Base-by-base conservation (phyloP, 2,113 vertebrate species). In the Poeciliopsis prolifica region DNA sequence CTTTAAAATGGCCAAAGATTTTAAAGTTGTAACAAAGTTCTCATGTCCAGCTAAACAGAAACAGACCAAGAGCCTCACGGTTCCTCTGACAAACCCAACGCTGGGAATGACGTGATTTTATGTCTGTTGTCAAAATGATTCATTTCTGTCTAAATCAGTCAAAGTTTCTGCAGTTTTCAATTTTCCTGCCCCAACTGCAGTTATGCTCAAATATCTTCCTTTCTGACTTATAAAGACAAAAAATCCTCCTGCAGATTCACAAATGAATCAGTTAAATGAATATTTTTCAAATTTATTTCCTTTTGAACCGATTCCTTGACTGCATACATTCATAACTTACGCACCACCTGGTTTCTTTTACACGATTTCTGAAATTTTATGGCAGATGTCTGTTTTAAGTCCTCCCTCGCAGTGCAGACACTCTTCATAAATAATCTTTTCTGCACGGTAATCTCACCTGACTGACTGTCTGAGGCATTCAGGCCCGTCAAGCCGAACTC, bases 401-500 rank as follows among this genome's bases (percentile, higher is more conserved):
- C 65, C 1, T 67, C 22, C 37, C 40, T 67, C n/a, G n/a, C 37
- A 28, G 26, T 28, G 35, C 35, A 42, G 4, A 42, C 28, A 28
- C 5, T 29, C n/a, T 31, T 11, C 14, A 24, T 11, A 14, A 48
- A 48, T 48, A 3, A 28, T 14, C 1, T 4, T 9, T 65, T n/a
- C 24, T 40, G 22, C 33, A 5, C 5, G 15, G 29, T 28, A 58
- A 33, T 74, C 79, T 81, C 95, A 98, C 97, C 96, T 89, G 96
- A 64, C 72, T 94, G 95, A 61, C 95, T 93, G 74, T 95, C 95
- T 1, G 84, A 61, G 62, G 84, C 12, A 0, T 69, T 74, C 40
- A 94, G 83, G 9, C 88, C 92, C 1, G 79, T 91, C 74, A 95
- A 90, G 2, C 94, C 93, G 9, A 94, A 84, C 5, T 94, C 94